Percentiles rank a stretch among this genome's conserved stretches.
Conservation (phyloP, 2,113 vertebrate genomes). For the Herpetotheres cachinnans region DNA sequence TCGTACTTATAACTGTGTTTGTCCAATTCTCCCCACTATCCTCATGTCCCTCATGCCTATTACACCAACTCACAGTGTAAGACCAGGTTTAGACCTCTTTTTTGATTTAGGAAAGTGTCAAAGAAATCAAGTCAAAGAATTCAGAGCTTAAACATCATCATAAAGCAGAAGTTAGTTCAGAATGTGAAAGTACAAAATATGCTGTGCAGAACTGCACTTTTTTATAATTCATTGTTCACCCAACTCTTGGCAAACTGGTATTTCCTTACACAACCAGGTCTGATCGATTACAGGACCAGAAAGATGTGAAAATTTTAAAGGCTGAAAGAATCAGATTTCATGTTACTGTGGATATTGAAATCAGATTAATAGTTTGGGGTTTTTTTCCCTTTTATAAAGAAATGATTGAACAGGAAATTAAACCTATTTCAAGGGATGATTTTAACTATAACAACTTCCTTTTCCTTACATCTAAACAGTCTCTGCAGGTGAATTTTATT, state of each 20-base stretch:
- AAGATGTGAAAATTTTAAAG: neutral
- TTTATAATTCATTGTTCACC: neutral
- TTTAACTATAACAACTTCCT: neutral
- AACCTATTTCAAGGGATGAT: neutral
- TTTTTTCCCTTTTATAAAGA: neutral
- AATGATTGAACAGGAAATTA: neutral
- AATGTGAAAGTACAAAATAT: neutral
- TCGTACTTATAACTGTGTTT: neutral
- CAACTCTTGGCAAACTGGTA: neutral
- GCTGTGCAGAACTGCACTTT: neutral
- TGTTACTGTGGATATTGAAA: neutral
- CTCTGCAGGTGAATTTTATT: neutral
- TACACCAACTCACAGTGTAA: neutral
- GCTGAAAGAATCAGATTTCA: neutral
- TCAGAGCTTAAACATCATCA: neutral
- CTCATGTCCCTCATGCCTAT: neutral
- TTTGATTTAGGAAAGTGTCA: neutral
- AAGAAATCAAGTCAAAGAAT: neutral
- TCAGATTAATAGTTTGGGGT: neutral
- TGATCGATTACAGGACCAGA: neutral
- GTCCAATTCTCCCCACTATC: neutral
- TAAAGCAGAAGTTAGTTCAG: neutral
- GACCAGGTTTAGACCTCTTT: neutral
- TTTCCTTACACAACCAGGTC: neutral
- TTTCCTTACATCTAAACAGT: neutral